A percentile compares a stretch with the other conserved stretches of the same genome.
These are phyloP conservation scores for rabbit (Oryctolagus cuniculus) DNA, from an alignment of 2,113 vertebrate genomes.

Conservation along the genomic window mOryCun1.1 NC_091434.1:169645501-169646000, in stretches of 20 bases:
- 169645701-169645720: neutral
- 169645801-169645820: neutral
- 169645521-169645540: neutral
- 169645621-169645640: neutral
- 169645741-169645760: neutral
- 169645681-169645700: neutral
- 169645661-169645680: neutral
- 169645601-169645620: neutral
- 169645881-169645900: neutral
- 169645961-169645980: neutral
- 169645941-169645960: neutral
- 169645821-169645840: neutral
- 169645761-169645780: neutral
- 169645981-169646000: neutral
- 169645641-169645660: neutral
- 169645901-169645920: neutral
- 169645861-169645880: neutral
- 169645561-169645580: constrained; percentile 45
- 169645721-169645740: neutral
- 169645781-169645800: neutral
- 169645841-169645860: neutral
- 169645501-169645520: constrained; percentile 22
- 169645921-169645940: neutral
- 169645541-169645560: constrained; percentile 48
- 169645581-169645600: constrained; percentile 30